Conservation (phyloP, 2,888 invertebrate species). For the Hypomecis atomaria region DNA sequence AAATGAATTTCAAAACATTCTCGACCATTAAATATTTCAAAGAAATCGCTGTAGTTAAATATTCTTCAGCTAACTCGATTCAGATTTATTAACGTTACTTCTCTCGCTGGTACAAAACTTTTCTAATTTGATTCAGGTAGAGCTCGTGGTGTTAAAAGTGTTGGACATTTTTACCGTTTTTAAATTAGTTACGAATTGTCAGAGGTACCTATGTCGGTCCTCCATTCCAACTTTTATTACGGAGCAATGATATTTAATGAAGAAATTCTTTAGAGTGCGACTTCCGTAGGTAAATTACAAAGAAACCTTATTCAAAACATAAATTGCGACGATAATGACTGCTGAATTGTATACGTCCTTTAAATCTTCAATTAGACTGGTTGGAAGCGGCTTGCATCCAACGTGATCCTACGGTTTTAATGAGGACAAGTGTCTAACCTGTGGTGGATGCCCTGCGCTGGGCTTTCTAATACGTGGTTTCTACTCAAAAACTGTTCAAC, state of each 20-base stretch:
- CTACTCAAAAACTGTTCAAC: no score
- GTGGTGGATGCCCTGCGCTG: no score
- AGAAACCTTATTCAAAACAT: no score
- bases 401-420: no score
- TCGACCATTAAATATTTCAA: slow-evolving; percentile 25
- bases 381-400: no score
- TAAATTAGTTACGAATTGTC: slow-evolving; percentile 3
- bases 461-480: no score
- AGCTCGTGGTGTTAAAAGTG: slow-evolving; percentile 19
- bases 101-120: slow-evolving; percentile 26
- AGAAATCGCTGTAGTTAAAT: slow-evolving; percentile 30
- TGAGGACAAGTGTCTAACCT: no score
- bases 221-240: background rate
- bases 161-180: slow-evolving; percentile 13
- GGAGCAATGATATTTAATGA: background rate
- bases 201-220: background rate
- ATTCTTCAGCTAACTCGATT: slow-evolving; percentile 32
- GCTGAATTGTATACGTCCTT: no score
- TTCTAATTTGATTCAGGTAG: slow-evolving; percentile 34
- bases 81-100: slow-evolving; percentile 34
- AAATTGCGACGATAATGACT: no score
- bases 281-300: no score
- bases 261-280: no score
- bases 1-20: slow-evolving; percentile 24
- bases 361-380: no score